Conservation (phyloP, 2,113 vertebrate species). For the Gorilla gorilla region DNA sequence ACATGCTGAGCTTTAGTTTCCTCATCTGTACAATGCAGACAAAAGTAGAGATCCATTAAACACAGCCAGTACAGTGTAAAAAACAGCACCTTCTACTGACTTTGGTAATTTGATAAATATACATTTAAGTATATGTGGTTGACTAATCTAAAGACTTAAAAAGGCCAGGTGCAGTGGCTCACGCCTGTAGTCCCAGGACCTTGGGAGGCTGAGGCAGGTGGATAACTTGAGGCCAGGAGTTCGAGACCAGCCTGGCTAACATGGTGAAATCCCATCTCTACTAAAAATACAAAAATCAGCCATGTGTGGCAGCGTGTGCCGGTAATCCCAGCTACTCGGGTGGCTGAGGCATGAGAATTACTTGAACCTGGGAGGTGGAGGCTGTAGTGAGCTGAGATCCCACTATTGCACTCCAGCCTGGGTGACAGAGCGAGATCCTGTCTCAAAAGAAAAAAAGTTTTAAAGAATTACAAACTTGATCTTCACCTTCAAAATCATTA, state of each 20-base stretch:
- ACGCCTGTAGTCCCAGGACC: too few species aligned
- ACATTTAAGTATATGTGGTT: constrained; percentile 21
- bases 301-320: too few species aligned
- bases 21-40: not conserved
- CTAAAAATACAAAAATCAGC: too few species aligned
- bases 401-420: too few species aligned
- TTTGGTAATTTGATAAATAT: constrained; percentile 16
- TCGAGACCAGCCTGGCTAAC: too few species aligned
- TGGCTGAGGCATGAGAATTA: too few species aligned
- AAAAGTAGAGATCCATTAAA: not conserved
- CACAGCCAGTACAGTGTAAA: not conserved
- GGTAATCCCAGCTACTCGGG: too few species aligned
- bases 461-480: constrained; percentile 38
- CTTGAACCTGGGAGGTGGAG: too few species aligned
- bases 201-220: too few species aligned
- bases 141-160: not conserved
- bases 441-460: not conserved
- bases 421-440: not conserved
- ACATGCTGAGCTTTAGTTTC: not conserved
- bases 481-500: constrained; percentile 32
- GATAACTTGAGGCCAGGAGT: too few species aligned
- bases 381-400: too few species aligned
- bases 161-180: not conserved
- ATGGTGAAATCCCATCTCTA: too few species aligned
- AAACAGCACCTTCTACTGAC: not conserved